Evolutionary conservation across 2,113 vertebrate species (phyloP), one percentile per base, ranked within the genome.

Genomic region (Stigmatopora nigra): DNA sequence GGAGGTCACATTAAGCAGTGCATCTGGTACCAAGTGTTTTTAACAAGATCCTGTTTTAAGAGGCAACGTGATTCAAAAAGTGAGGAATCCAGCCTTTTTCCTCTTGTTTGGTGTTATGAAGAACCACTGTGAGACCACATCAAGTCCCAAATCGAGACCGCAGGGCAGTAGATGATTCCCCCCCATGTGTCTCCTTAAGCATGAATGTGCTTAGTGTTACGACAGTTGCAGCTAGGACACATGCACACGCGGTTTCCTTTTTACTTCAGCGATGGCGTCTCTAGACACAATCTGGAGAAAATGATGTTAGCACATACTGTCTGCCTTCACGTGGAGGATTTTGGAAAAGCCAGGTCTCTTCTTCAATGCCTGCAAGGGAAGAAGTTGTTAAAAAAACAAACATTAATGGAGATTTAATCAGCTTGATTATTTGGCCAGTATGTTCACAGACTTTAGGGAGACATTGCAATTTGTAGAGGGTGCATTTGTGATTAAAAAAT

Each of bases 301-400:
- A 64, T 19, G 84, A 84, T 83, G 92, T 93, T 97, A 99, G 91
- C 96, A 98, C 84, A 93, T 82, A 57, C 91, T 91, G 75, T 98
- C 97, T 65, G 96, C 96, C 84, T 99, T 99, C 82, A 98, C 91
- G 38, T 99, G 97, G 82, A 99, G 90, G 47, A 99, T 98, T 91
- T 99, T 99, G 76, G 97, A 98, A 89, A 99, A 99, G 68, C 97
- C 97, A 0, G 97, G 97, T 77, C 97, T 92, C 64, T 98, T 95
- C 80, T 94, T 94, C 76, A 99, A 87, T 68, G 95, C 97, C 97
- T 99, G 80, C 56, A 69, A 82, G 31, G 65, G 68, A 6, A 10
- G 4, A 63, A 47, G 6, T 15, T 25, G 22, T 55, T 31, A 0
- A 25, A 14, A 7, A 31, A 20, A 20, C n/a, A 41, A 60, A 60